Percentiles rank a stretch among this genome's conserved stretches.
These are phyloP conservation scores for Erpetoichthys calabaricus DNA, from an alignment of 2,797 vertebrate species.

Conservation along the genomic window DNA sequence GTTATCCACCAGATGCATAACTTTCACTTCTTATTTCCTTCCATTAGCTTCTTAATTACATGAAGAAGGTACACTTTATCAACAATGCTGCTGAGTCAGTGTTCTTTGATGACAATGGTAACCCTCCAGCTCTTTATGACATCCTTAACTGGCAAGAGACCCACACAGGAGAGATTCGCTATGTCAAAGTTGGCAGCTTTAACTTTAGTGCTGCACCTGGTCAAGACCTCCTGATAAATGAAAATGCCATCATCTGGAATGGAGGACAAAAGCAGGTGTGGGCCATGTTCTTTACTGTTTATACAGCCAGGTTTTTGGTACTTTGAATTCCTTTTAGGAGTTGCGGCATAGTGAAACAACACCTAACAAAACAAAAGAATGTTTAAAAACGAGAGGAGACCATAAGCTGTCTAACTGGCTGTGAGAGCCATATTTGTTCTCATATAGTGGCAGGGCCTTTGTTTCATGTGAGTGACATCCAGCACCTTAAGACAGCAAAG, in stretches of 20 bases:
- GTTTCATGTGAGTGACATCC: too few relatives aligned
- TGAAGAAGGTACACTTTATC: constrained; percentile 3
- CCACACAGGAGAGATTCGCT: background rate
- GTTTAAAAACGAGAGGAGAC: too few relatives aligned
- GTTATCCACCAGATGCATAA: too few relatives aligned
- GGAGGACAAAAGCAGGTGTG: constrained; percentile 1
- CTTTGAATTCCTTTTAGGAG: too few relatives aligned
- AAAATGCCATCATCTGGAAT: constrained; percentile 4
- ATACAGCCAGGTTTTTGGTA: too few relatives aligned
- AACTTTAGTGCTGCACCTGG: background rate
- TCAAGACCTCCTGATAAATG: background rate
- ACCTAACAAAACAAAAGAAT: too few relatives aligned
- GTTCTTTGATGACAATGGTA: constrained; percentile 7
- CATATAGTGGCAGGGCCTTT: too few relatives aligned
- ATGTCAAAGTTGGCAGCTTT: constrained; percentile 2
- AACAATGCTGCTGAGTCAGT: constrained; percentile 1
- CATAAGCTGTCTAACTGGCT: too few relatives aligned
- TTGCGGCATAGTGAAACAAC: too few relatives aligned
- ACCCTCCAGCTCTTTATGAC: background rate
- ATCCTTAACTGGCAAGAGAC: constrained; percentile 9
- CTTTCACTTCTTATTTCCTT: background rate
- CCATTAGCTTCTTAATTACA: constrained; percentile 5
- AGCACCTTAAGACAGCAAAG: too few relatives aligned
- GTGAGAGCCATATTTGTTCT: too few relatives aligned
- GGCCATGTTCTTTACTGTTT: background rate